These are phyloP conservation scores for Bombus sylvicola DNA, from an alignment of 1,140 invertebrate genomes.

Conservation along the genomic window DNA sequence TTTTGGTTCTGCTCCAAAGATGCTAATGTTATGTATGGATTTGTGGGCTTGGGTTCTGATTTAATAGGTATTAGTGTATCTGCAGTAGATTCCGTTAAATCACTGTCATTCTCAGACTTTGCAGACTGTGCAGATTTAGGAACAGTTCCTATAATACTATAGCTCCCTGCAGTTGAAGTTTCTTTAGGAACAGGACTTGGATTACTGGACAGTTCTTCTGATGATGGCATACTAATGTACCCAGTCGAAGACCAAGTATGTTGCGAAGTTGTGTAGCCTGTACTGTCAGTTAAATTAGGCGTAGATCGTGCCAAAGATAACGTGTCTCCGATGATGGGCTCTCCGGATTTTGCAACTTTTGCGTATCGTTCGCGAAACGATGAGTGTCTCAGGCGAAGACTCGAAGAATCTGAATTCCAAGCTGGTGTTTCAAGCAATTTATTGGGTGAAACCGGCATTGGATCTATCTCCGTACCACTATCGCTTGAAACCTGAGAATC, in stretches of 20 bases:
- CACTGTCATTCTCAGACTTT: conserved; percentile 64
- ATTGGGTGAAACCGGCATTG: conserved; percentile 71
- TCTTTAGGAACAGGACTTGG: conserved; percentile 75
- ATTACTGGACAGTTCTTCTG: conserved; percentile 76
- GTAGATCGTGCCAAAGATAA: conserved; percentile 77
- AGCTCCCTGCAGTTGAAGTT: conserved; percentile 61
- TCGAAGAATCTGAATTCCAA: conserved; percentile 74
- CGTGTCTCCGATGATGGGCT: conserved; percentile 67
- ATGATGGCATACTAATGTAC: conserved; percentile 80
- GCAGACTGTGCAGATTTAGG: conserved; percentile 60
- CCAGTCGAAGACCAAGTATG: conserved; percentile 79
- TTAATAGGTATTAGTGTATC: conserved; percentile 50
- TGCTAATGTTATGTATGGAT: conserved; percentile 72
- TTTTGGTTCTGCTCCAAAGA: conserved; percentile 71
- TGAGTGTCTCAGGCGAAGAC: conserved; percentile 73
- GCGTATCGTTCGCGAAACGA: conserved; percentile 73
- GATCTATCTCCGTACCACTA: conserved; percentile 83
- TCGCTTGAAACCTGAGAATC: conserved; percentile 83
- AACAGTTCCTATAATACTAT: conserved; percentile 72
- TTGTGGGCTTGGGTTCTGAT: conserved; percentile 53
- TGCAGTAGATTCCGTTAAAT: conserved; percentile 22
- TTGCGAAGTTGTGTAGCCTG: conserved; percentile 71
- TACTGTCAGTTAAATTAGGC: conserved; percentile 76
- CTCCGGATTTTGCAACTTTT: conserved; percentile 72
- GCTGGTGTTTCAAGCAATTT: conserved; percentile 72